Base-by-base conservation (phyloP, 2,888 invertebrate genomes). In the Clepsis dumicolana region DNA sequence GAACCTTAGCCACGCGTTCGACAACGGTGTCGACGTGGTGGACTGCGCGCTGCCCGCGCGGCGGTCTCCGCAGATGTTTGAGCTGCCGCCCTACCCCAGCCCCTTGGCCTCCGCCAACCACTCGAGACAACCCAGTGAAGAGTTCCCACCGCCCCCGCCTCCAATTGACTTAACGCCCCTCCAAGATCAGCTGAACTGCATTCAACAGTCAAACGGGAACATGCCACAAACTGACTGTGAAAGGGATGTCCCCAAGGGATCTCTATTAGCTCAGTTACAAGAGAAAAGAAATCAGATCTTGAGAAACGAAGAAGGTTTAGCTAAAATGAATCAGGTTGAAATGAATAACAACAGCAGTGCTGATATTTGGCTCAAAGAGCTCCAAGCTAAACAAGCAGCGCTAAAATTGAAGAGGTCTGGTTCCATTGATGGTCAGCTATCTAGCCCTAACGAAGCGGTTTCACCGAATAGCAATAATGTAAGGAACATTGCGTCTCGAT, bases 81-180 rank as follows among this genome's bases (percentile, higher is more conserved):
- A 96, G 62, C 82, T 96, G 65, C 97, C 97, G 0, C 97, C 97
- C 0, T 97, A 97, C 82, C 97, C 97, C 1, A 96, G 96, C 77
- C 97, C 97, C 1, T 94, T 96, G 75, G 95, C 95, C 74, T 97
- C 97, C 0, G 96, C 95, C 0, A 95, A 96, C 64, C 98, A 98
- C 85, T 98, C 97, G 1, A 93, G 98, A 57, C 98, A 98, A 85
- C 95, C 97, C 0, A 98, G 97, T 84, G 97, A 97, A 87, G 98
- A 98, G 78, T 98, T 98, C 78, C 98, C 98, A 57, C 97, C 97
- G 4, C 97, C 97, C n/a, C 98, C 98, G 0, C 96, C 97, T 0
- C 96, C 96, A 0, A 94, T 96, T 56, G 96, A 97, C 73, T 89
- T 96, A 71, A 95, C 95, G 24, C 94, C 95, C 0, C 87, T 96